phyloP scores from a whole-genome alignment of 2,113 vertebrate genomes.

The Empidonax traillii region DNA sequence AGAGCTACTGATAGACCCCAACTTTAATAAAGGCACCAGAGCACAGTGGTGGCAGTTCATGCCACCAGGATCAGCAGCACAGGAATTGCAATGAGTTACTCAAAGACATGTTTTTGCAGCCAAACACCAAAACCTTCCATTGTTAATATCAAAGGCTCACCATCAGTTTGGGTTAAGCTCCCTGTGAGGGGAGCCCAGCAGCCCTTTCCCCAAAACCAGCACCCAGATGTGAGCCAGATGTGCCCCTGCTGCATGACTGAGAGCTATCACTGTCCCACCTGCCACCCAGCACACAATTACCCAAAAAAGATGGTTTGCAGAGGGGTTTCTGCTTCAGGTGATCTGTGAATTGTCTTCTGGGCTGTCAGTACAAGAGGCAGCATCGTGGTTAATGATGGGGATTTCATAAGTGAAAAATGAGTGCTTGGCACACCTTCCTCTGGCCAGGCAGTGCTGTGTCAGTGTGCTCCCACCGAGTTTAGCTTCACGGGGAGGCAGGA shows the following conservation, averaged over 20 bases:
- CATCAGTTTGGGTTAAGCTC: background rate
- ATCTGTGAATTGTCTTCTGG: background rate
- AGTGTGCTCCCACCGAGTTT: rapidly evolving
- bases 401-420: background rate
- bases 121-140: background rate
- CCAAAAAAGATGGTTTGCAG: background rate
- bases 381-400: background rate
- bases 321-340: background rate
- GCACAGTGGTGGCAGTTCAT: rapidly evolving
- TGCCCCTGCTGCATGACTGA: rapidly evolving
- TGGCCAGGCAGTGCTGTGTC: background rate
- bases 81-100: background rate
- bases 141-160: background rate
- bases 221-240: background rate
- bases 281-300: rapidly evolving
- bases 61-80: background rate
- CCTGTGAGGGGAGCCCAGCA: too few relatives aligned
- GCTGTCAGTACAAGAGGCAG: background rate
- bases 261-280: background rate
- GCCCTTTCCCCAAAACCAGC: background rate
- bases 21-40: background rate
- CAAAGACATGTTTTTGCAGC: background rate
- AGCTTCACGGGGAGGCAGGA: background rate
- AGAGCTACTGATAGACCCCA: background rate
- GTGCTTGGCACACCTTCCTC: background rate